Evolutionary conservation across 1,140 invertebrate species (phyloP), one percentile per base, ranked within the genome.

Genomic region (Nasonia vitripennis): DNA sequence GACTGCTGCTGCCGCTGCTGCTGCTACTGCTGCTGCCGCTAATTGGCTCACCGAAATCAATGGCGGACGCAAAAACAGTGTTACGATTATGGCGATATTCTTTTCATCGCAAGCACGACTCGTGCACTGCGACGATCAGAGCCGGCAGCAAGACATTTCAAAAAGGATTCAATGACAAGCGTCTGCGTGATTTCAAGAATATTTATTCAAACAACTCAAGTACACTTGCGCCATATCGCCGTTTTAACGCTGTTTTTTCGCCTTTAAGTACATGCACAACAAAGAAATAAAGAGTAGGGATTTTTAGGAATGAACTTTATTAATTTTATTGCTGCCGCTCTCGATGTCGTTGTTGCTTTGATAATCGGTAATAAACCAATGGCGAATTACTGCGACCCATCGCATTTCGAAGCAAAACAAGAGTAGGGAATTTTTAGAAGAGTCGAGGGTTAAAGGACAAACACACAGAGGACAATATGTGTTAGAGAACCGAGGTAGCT

Each of bases 241-340:
- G 0, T 12, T 27, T 51, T 37, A 41, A 68, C 78, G 68, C 41
- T 62, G 34, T 67, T 20, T 68, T 17, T 17, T 14, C 14, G 48
- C 12, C 12, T 62, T 78, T 68, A 79, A 79, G 78, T 67, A 79
- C 78, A 31, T 79, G 7, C 17, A 23, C 14, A 79, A 79, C n/a
- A 79, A 67, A 55, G 55, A 79, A 79, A 79, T 79, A 79, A 79
- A 67, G 5, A 37, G 67, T 79, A 34, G 78, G 78, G 41, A 79
- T 79, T n/a, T 37, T 67, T 10, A 34, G 78, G 78, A 67, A 34
- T 37, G 41, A 79, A 79, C 31, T 79, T 79, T 79, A 79, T 79
- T 79, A 70, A 62, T 62, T 62, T 62, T 62, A 62, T 62, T 62
- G 5, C 14, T 20, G 10, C 17, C n/a, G 41, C 41, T 45, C 9